Conservation (phyloP, 2,888 invertebrate species). For the Napeogenes inachia region DNA sequence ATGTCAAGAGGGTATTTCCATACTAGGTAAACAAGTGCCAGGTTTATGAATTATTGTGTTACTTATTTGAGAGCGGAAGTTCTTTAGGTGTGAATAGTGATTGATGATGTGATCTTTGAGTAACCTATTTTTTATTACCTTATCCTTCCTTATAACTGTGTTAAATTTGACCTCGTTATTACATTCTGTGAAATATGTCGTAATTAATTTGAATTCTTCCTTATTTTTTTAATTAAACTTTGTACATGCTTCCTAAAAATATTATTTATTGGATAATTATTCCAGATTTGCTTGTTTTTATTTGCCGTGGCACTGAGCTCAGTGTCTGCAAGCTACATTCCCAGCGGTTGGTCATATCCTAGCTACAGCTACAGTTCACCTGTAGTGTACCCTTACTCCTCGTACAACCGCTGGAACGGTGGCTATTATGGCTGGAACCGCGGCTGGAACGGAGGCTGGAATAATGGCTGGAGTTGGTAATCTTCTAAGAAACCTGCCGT, state of each 20-base stretch:
- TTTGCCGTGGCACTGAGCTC: constrained; percentile 32
- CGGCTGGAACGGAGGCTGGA: constrained; percentile 24
- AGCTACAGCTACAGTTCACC: constrained; percentile 17
- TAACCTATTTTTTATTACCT: too few species aligned
- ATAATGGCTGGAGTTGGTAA: constrained; percentile 24
- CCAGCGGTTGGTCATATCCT: constrained; percentile 29
- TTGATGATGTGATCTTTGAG: too few species aligned
- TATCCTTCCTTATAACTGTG: too few species aligned
- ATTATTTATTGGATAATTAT: not conserved
- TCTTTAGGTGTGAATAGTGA: too few species aligned
- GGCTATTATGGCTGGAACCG: constrained; percentile 25
- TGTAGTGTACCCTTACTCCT: constrained; percentile 8
- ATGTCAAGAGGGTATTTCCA: too few species aligned
- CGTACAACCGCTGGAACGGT: constrained; percentile 3
- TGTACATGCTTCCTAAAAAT: not conserved
- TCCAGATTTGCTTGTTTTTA: constrained; percentile 41
- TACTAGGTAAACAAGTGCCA: too few species aligned
- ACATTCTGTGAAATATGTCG: too few species aligned
- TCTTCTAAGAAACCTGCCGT: not conserved
- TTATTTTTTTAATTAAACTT: not conserved
- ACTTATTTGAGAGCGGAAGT: too few species aligned
- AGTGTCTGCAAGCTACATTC: constrained; percentile 46
- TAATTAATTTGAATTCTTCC: too few species aligned
- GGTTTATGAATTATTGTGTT: too few species aligned
- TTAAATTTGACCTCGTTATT: too few species aligned